Base-by-base conservation (phyloP, 2,113 vertebrate species). In the Symphodus melops region DNA sequence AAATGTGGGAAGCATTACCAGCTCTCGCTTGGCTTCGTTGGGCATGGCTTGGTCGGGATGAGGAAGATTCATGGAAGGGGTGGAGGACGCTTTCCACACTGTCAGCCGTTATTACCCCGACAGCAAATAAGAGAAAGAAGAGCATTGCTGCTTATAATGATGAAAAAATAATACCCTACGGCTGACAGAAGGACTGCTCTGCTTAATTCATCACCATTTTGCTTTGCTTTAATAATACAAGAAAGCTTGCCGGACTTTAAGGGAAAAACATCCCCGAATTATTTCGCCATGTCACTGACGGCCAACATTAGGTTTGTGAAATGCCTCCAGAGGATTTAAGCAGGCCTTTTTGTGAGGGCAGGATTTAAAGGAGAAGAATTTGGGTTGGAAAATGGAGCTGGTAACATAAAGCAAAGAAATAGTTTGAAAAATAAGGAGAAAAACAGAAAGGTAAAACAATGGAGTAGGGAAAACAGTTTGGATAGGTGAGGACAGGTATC, bases 1-100 rank as follows among this genome's bases (percentile, higher is more conserved):
- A 70, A 91, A 93, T 91, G 86, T 89, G 86, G 82, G 78, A 90
- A 84, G 86, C 86, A 90, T 91, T 89, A 89, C 62, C 13, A 61
- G 65, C 75, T 77, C 58, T 75, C 72, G 61, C 72, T 64, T 72
- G 19, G 78, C 19, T 55, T 77, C 77, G 79, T 73, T 84, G 60
- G 73, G 33, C 0, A 8, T 73, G 79, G 66, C 83, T 77, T 17
- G 72, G 73, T 65, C 77, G 61, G 74, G 46, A 78, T 80, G 49
- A 81, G 28, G 75, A 84, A 48, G 73, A 58, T 80, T 60, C 64
- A 61, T 28, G 61, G 75, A 23, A 37, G 69, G 70, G 75, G 53
- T 49, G 61, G 61, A 62, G 57, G 51, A 72, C 5, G 52, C 66
- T 89, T 91, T 89, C 73, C 82, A 92, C 72, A 71, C 57, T 69